Base-by-base conservation (phyloP, 2,888 invertebrate genomes). In the Nebria salina region DNA sequence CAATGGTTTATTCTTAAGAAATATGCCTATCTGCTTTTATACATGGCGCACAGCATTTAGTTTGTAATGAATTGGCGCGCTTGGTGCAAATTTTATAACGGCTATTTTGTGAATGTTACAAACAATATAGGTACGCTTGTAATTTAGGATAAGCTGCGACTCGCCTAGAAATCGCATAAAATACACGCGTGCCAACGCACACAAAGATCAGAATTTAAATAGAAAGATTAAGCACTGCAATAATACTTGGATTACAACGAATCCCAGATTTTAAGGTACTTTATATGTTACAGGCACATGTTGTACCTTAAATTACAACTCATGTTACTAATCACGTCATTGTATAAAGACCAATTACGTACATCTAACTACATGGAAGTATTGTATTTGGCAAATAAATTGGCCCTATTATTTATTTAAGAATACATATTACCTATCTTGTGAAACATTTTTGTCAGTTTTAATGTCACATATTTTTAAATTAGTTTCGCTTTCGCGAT, bases 161-260 rank as follows among this genome's bases (percentile, higher is more conserved):
- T 54, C 54, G 54, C 8, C 54, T 54, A 13, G 54, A 8, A 54
- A 54, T 15, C 68, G 75, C 79, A 75, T 79, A 79, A 79, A 79
- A 65, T 79, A 79, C 79, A 79, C 79, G 79, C 79, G 79, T 79
- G 75, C 77, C 72, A 78, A 72, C 77, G 26, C 42, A 42, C 41
- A 64, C 26, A 42, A 42, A 64, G 79, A 74, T 79, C 79, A 79
- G 79, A 75, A 79, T 68, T 73, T 79, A 79, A 79, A 79, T 79
- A 73, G 72, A 43, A 54, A 79, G 79, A 79, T 79, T 79, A 74
- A 79, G 25, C 79, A 54, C 13, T 65, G 79, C 75, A 79, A 78
- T 78, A 72, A 79, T 74, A 54, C 65, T 68, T 68, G 75, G 74
- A 75, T 79, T 79, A 79, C 78, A 66, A 75, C 54, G 54, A 54